Conservation (phyloP, 2,113 vertebrate genomes). For the Merops nubicus region DNA sequence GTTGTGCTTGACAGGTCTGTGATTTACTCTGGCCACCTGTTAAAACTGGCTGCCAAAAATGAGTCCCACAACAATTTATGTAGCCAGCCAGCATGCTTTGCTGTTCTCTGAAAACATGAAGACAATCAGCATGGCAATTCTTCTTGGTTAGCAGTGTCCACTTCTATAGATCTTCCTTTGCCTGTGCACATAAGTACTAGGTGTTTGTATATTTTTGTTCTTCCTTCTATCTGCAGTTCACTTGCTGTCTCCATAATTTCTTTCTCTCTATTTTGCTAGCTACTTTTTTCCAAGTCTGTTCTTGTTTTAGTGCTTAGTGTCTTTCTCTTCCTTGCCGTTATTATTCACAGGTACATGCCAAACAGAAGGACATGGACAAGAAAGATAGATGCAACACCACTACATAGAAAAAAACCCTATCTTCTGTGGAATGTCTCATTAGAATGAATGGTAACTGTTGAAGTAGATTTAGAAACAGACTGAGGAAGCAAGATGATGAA, state of each 20-base stretch:
- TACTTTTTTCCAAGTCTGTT: not conserved
- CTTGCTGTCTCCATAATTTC: not conserved
- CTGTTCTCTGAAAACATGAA: not conserved
- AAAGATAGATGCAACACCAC: not conserved
- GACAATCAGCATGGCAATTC: not conserved
- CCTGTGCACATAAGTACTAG: accelerated
- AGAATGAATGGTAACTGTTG: not conserved
- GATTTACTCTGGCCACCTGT: constrained; percentile 10
- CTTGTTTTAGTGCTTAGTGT: not conserved
- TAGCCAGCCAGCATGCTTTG: not conserved
- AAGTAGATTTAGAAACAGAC: not conserved
- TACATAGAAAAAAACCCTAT: not conserved
- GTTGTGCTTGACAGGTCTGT: not conserved
- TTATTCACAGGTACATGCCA: not conserved
- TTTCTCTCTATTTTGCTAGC: not conserved
- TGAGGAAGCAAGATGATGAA: not conserved
- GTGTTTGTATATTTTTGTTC: not conserved
- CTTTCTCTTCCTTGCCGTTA: not conserved
- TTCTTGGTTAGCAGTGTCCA: not conserved
- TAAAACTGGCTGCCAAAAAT: not conserved
- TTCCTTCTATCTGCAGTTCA: not conserved
- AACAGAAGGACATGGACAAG: not conserved
- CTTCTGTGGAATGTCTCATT: not conserved
- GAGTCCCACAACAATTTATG: not conserved
- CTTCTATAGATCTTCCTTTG: not conserved